Conservation (phyloP, 2,797 vertebrate species). For the Argya squamiceps region DNA sequence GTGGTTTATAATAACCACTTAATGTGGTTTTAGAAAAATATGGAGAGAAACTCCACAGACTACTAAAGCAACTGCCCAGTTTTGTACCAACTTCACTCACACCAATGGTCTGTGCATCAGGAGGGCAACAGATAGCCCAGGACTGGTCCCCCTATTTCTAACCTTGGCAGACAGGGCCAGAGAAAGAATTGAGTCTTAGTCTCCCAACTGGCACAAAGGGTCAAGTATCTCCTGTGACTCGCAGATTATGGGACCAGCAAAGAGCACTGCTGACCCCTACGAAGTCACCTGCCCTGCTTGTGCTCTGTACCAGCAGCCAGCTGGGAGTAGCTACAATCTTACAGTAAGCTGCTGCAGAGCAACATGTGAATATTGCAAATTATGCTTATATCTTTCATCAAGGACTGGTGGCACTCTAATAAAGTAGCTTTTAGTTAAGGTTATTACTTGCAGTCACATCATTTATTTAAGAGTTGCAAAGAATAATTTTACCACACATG, state of each 20-base stretch:
- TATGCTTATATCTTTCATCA: neutral
- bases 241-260: neutral
- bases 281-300: neutral
- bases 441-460: neutral
- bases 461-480: neutral
- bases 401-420: neutral
- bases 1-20: too few relatives aligned
- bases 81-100: neutral
- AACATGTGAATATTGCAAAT: neutral
- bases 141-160: neutral
- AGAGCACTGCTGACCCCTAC: neutral
- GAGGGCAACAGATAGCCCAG: neutral
- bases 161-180: neutral
- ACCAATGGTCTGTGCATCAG: neutral
- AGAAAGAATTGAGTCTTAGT: neutral
- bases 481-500: neutral
- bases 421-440: neutral
- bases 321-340: neutral
- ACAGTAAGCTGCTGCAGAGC: neutral
- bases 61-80: neutral
- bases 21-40: neutral
- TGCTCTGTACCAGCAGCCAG: neutral
- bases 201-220: neutral
- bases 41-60: neutral
- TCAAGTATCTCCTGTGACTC: fast-evolving